A percentile compares a stretch with the other conserved stretches of the same genome.
Conservation (phyloP, 2,797 vertebrate genomes). For the Telmatherina bonti region DNA sequence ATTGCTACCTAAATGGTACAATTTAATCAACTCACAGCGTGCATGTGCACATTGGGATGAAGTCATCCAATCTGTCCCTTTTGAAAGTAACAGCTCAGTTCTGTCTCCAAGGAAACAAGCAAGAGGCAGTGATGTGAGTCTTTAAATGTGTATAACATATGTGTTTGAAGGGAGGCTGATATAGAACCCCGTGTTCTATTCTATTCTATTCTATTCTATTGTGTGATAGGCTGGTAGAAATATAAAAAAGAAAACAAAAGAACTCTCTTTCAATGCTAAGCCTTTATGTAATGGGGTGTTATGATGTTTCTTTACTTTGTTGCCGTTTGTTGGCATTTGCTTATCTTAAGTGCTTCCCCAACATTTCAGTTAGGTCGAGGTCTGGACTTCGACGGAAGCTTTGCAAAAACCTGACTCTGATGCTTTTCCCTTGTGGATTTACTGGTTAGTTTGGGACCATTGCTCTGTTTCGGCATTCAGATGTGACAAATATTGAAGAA, state of each 20-base stretch:
- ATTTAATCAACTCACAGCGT: slow-evolving; percentile 24
- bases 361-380: too few species aligned
- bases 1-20: slow-evolving; percentile 4
- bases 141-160: background rate
- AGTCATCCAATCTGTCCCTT: slow-evolving; percentile 59
- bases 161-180: slow-evolving; percentile 3
- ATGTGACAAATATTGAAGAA: too few species aligned
- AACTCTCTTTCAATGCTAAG: too few species aligned
- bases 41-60: slow-evolving; percentile 44
- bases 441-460: too few species aligned
- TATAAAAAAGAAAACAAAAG: too few species aligned
- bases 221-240: too few species aligned
- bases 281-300: too few species aligned
- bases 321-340: background rate
- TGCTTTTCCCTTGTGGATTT: too few species aligned
- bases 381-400: too few species aligned
- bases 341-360: too few species aligned
- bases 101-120: slow-evolving; percentile 76
- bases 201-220: background rate
- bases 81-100: slow-evolving; percentile 59
- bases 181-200: slow-evolving; percentile 16
- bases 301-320: background rate
- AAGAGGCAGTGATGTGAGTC: slow-evolving; percentile 41
- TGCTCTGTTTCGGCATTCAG: too few species aligned
- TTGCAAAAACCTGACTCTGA: too few species aligned